phyloP scores from a whole-genome alignment of 2,113 vertebrate species.

The Sander lucioperca region DNA sequence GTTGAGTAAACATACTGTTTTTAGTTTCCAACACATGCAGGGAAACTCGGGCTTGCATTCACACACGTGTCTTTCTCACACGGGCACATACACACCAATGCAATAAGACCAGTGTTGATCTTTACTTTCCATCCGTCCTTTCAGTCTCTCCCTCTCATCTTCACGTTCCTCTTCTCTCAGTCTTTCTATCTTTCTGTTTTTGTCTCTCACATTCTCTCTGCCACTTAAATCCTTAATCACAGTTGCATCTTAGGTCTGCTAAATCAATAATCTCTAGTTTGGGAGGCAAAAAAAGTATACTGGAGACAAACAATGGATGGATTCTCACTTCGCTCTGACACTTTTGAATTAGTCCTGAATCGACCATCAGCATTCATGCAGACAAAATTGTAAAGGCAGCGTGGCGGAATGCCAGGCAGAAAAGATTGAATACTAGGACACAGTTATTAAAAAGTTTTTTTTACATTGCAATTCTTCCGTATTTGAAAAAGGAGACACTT shows the following conservation, averaged over 20 bases:
- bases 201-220: not conserved
- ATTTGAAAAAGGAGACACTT: not conserved
- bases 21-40: conserved; percentile 46
- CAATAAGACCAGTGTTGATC: not conserved
- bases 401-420: not conserved
- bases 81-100: not conserved
- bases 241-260: not conserved
- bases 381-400: not conserved
- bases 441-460: not conserved
- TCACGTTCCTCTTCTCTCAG: not conserved
- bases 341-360: not conserved
- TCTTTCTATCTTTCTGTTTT: not conserved
- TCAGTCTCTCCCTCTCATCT: not conserved
- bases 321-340: not conserved
- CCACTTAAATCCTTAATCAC: not conserved
- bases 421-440: not conserved
- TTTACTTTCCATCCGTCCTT: not conserved
- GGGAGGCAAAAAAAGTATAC: not conserved
- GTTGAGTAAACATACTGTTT: conserved; percentile 64
- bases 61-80: conserved; percentile 1
- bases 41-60: conserved; percentile 8
- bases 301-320: not conserved
- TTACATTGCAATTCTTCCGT: not conserved
- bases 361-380: not conserved
- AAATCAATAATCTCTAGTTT: not conserved